Evolutionary conservation across 2,113 vertebrate genomes (phyloP).

Genomic region (Dinomys branickii): DNA sequence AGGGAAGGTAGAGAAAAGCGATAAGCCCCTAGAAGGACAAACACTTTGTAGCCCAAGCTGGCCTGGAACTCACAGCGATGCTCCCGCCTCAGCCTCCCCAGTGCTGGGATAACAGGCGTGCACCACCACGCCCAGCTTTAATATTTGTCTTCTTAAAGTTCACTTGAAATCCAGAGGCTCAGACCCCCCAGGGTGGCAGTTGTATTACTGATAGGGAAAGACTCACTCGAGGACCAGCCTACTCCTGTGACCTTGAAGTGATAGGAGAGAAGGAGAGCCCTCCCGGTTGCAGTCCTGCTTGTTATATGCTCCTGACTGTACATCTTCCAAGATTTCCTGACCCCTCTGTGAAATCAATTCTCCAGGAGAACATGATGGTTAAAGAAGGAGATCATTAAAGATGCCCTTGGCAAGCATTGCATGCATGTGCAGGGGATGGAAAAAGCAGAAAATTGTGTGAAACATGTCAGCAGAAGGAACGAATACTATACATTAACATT

Average conservation of each 20-base stretch:
- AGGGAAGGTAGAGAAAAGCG: not conserved
- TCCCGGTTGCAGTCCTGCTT: not conserved
- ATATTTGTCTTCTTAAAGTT: conserved; percentile 1
- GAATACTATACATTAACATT: not conserved
- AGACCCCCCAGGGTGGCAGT: not conserved
- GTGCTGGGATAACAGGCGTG: too few relatives aligned
- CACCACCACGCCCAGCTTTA: too few relatives aligned
- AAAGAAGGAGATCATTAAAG: not conserved
- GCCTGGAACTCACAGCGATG: too few relatives aligned
- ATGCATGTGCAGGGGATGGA: not conserved
- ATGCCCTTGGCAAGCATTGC: not conserved
- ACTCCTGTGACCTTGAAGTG: conserved; percentile 2
- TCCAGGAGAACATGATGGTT: not conserved
- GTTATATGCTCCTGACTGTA: not conserved
- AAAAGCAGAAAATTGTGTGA: not conserved
- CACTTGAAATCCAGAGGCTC: not conserved
- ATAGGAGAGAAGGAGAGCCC: not conserved
- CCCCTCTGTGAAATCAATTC: conserved; percentile 13
- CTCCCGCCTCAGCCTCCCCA: too few relatives aligned
- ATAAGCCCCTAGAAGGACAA: not conserved
- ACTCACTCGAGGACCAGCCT: not conserved
- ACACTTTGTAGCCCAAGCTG: too few relatives aligned
- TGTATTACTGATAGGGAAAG: not conserved
- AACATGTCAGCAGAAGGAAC: not conserved
- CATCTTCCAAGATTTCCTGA: not conserved